phyloP scores from a whole-genome alignment of 2,113 vertebrate species.

The Elachura formosa region DNA sequence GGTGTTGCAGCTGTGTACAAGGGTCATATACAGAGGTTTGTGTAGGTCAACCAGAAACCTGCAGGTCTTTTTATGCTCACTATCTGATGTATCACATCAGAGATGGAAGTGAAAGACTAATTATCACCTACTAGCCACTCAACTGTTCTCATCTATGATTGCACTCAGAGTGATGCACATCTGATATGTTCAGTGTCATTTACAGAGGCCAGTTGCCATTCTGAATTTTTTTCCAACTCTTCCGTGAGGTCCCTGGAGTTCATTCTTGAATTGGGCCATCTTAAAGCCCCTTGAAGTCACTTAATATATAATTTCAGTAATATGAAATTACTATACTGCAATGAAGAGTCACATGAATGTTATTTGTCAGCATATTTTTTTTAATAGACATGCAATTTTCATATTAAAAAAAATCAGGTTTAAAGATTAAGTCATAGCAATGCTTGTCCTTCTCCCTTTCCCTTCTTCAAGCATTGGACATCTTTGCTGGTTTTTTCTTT shows the following conservation, averaged over 20 bases:
- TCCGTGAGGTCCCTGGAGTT: background rate
- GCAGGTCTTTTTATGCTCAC: background rate
- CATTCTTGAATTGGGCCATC: background rate
- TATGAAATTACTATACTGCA: background rate
- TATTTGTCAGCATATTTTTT: background rate
- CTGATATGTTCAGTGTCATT: background rate
- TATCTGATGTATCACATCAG: background rate
- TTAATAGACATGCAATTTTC: background rate
- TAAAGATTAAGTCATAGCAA: background rate
- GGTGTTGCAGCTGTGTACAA: fast-evolving
- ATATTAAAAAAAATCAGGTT: background rate
- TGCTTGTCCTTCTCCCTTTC: background rate
- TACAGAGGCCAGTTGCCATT: background rate
- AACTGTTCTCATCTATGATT: background rate
- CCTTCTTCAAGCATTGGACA: background rate
- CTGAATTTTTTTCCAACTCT: background rate
- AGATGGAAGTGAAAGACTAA: background rate
- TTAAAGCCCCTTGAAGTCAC: background rate
- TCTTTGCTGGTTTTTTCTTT: background rate
- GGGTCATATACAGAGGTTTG: background rate
- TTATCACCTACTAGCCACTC: background rate
- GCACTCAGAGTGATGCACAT: background rate
- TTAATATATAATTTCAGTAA: background rate
- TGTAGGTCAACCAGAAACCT: background rate
- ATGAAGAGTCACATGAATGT: background rate